Base-by-base conservation (phyloP, 1,140 invertebrate genomes). In the Leptopilina clavipes region DNA sequence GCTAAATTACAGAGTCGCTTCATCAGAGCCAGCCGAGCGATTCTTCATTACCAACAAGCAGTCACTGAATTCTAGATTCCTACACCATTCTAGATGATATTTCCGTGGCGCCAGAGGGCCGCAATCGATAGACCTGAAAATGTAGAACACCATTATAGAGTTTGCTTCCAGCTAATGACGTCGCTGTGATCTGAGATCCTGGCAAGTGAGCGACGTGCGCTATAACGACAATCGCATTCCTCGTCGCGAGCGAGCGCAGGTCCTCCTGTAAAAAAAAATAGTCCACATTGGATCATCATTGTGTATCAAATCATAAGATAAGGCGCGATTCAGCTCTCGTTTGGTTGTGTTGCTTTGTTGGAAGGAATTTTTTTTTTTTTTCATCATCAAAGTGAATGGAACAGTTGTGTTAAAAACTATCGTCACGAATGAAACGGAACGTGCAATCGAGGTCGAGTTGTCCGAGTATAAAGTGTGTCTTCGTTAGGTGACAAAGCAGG, bases 371-470 rank as follows among this genome's bases (percentile, higher is more conserved):
- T 7, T 7, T 40, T 7, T 40, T 40, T 40, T 40, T 40, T 9
- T 9, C 37, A 40, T 9, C 8, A 40, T 40, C 7, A 40, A 31
- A 65, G 22, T 65, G 59, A 65, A 65, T 65, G 59, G n/a, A 22
- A 65, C 59, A 65, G 22, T 65, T n/a, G 12, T 31, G 14, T 37
- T 37, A 7, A 31, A 31, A 9, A 14, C 59, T 22, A 65, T 65
- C 59, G 59, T 65, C 25, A 65, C 59, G 59, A 65, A 65, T 65
- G 59, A 65, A 22, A 65, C 59, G 59, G 59, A 65, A 37, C 22
- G 59, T 31, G 59, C 22, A 8, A 22, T 25, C 25, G 59, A 65
- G 59, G 59, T 31, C 59, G 59, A 37, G 59, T 65, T 65, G 59
- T 65, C 59, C 11, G 22, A 65, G 22, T 19, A 65, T 65, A 65